Evolutionary conservation across 1,140 invertebrate genomes (phyloP).

Genomic region (Panulirus ornatus): DNA sequence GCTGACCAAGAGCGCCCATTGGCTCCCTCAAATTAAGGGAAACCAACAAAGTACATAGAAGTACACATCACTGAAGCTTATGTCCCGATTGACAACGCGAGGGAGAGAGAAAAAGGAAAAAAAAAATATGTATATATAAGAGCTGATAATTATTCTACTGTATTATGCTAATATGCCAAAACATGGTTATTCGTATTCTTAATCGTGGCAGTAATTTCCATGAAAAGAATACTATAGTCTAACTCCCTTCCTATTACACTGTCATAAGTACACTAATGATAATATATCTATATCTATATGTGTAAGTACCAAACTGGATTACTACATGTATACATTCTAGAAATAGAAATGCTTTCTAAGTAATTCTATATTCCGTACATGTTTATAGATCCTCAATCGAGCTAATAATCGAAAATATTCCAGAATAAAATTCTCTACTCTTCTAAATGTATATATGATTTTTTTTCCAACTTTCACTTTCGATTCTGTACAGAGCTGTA

Average conservation of each 20-base stretch:
- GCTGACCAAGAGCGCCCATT: no score
- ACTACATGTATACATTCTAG: slow-evolving; percentile 26
- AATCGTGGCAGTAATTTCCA: not conserved
- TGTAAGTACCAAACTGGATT: slow-evolving; percentile 33
- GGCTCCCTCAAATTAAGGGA: no score
- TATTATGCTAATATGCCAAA: no score
- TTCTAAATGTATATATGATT: slow-evolving; percentile 11
- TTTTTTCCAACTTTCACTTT: no score
- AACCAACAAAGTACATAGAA: no score
- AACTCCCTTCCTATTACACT: not conserved
- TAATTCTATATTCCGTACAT: not conserved
- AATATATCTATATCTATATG: not conserved
- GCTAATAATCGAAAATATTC: not conserved
- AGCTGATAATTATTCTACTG: no score
- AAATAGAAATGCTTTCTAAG: not conserved
- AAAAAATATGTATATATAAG: no score
- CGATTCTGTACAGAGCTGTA: not conserved
- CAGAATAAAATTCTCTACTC: not conserved
- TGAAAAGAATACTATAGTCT: not conserved
- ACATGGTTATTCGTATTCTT: not conserved
- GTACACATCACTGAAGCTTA: no score
- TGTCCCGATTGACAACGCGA: no score
- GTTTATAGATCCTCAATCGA: not conserved
- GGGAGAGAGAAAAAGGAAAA: no score
- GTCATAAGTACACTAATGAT: not conserved